Evolutionary conservation across 1,140 invertebrate genomes (phyloP).

Genomic region (Orchestia grillus): DNA sequence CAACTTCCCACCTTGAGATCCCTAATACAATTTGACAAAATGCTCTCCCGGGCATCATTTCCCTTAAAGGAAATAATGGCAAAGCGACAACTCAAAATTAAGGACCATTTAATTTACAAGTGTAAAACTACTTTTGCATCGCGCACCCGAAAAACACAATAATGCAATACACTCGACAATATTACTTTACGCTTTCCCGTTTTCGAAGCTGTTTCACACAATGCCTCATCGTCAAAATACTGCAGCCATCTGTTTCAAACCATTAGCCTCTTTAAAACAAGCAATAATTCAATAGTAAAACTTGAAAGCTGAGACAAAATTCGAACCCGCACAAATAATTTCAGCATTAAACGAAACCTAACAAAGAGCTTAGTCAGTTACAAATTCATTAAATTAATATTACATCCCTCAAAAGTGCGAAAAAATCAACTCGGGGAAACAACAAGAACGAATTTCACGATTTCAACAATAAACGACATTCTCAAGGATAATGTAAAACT

Average conservation of each 20-base stretch:
- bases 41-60: not conserved
- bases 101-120: too few species aligned
- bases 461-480: not conserved
- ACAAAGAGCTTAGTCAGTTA: not conserved
- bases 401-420: not conserved
- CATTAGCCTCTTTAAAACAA: not conserved
- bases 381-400: not conserved
- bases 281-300: not conserved
- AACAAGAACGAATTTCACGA: not conserved
- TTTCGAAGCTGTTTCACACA: too few species aligned
- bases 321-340: not conserved
- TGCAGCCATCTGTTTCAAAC: not conserved
- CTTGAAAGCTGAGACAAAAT: not conserved
- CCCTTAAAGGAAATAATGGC: not conserved
- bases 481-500: not conserved
- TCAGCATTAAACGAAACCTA: too few species aligned
- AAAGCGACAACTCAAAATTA: not conserved
- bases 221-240: too few species aligned
- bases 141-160: too few species aligned
- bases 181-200: too few species aligned
- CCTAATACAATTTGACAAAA: not conserved
- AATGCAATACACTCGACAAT: too few species aligned
- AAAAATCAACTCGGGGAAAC: not conserved
- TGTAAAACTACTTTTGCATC: too few species aligned
- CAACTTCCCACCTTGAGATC: not conserved